Conservation (phyloP, 2,113 vertebrate species). For the Capreolus pygargus region DNA sequence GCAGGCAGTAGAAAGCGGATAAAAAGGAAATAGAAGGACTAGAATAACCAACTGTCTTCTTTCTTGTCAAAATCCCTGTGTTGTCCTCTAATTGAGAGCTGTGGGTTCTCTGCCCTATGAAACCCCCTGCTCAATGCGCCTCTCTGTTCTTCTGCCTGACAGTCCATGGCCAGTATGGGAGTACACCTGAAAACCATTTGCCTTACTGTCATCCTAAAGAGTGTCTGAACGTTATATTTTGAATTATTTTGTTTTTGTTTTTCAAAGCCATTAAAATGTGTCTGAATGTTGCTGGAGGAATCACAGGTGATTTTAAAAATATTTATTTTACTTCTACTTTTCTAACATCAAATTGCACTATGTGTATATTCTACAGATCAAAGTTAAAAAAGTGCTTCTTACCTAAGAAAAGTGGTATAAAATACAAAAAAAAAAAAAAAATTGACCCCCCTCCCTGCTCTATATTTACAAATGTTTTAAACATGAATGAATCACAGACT, state of each 20-base stretch:
- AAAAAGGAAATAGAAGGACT: not conserved
- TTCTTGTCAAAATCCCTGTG: not conserved
- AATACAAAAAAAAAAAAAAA: constrained; percentile 29
- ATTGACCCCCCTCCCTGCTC: not conserved
- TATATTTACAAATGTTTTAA: constrained; percentile 49
- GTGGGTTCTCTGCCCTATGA: not conserved
- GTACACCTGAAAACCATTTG: not conserved
- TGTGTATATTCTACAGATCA: not conserved
- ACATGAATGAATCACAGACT: not conserved
- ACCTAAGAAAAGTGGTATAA: constrained; percentile 35
- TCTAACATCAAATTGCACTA: not conserved
- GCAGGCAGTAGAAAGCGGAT: not conserved
- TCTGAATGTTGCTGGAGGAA: not conserved
- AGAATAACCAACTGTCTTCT: not conserved
- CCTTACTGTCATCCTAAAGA: not conserved
- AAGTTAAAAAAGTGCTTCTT: constrained; percentile 30
- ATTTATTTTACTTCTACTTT: not conserved
- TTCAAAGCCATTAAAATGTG: not conserved
- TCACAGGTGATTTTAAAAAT: not conserved
- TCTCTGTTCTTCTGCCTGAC: not conserved
- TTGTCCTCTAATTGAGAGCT: not conserved
- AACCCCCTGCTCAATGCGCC: not conserved
- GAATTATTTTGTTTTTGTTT: not conserved
- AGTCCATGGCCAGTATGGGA: not conserved
- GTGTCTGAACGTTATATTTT: not conserved